Percentiles rank a stretch among this genome's conserved stretches.
phyloP scores from a whole-genome alignment of 2,888 invertebrate genomes.

The Lamproptera curius region DNA sequence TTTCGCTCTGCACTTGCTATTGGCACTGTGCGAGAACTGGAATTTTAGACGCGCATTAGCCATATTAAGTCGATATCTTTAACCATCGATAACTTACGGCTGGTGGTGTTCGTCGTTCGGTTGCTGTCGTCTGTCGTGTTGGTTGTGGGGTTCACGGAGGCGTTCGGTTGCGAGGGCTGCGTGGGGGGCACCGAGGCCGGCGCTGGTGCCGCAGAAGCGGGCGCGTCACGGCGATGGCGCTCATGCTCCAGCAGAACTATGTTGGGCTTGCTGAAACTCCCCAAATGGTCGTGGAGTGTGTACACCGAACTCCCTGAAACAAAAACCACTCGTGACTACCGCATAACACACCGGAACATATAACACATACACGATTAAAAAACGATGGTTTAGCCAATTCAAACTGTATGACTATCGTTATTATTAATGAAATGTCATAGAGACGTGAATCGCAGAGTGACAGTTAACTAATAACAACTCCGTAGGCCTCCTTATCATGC shows the following conservation, averaged over 20 bases:
- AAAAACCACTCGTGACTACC: background rate
- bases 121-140: conserved; percentile 11
- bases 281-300: conserved; percentile 7
- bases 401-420: too few relatives aligned
- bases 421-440: too few relatives aligned
- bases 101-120: conserved; percentile 5
- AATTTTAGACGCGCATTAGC: background rate
- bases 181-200: background rate
- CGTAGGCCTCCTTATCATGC: too few relatives aligned
- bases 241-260: conserved; percentile 23
- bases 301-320: conserved; percentile 11
- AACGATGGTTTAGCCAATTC: too few relatives aligned
- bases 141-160: background rate
- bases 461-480: too few relatives aligned
- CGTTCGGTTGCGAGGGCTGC: background rate
- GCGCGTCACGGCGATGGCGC: conserved; percentile 23
- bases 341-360: background rate
- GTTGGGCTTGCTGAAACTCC: conserved; percentile 14
- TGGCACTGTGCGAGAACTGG: background rate
- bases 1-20: background rate
- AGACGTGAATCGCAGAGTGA: too few relatives aligned
- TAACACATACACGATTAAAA: too few relatives aligned
- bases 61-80: background rate
- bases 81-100: conserved; percentile 6
- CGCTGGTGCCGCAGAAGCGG: background rate